Base-by-base conservation (phyloP, 2,888 invertebrate genomes). In the Lepidochitona cinerea region DNA sequence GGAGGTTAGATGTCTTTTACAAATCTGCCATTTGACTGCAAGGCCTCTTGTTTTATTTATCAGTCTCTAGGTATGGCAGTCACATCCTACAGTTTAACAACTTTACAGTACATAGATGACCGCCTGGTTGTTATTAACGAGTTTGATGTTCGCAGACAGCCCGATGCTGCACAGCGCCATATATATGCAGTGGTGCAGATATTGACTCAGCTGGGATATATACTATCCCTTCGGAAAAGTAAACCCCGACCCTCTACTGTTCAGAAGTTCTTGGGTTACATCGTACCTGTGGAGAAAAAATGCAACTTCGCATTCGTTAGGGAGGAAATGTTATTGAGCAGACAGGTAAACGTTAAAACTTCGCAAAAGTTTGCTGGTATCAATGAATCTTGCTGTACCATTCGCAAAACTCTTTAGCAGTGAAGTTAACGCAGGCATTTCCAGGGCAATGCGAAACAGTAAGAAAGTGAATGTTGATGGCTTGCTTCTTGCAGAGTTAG, bases 11-110 rank as follows among this genome's bases (percentile, higher is more conserved):
- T 59, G 36, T 70, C 52, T 1, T 78, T 29, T 65, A 87, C 84
- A 78, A 81, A 23, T 74, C 82, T 68, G 79, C 85, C 49, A 33
- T 79, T 76, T 54, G 74, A 74, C 0, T 76, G 69, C 69, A 76
- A 76, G 53, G 68, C 70, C 0, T 68, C 74, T 0, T 23, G 74
- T n/a, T 76, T 52, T 37, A 64, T 76, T 14, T 72, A 76, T 26
- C 76, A 74, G 41, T 37, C 52, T 3, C 49, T 67, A 5, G 72
- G 74, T 18, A 72, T 74, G 71, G 32, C 35, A 9, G 68, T 32
- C 9, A 72, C 74, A 1, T 9, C 35, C 7, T 68, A 72, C 41
- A 67, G 70, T n/a, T n/a, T 74, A 14, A 36, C 37, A 7, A 70
- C 29, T 12, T 29, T 66, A 6, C 70, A 70, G 36, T 74, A 76